These are phyloP conservation scores for Lordiphosa collinella DNA, from an alignment of 1,140 invertebrate genomes.

Conservation along the genomic window DNA sequence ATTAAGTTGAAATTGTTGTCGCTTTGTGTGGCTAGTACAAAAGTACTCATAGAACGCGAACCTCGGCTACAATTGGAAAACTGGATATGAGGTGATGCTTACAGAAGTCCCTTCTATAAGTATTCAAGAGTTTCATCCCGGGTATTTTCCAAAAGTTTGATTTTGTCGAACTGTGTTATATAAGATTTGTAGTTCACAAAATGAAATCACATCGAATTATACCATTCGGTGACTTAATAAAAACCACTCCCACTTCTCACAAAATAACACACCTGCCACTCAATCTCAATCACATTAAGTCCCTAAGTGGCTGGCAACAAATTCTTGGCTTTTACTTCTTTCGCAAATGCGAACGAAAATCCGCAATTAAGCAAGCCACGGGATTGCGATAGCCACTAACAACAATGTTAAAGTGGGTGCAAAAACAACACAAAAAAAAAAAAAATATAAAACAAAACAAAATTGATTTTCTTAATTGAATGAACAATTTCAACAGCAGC, in stretches of 20 bases:
- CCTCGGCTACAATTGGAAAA: too few relatives aligned
- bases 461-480: constrained; percentile 74
- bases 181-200: neutral
- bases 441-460: constrained; percentile 35
- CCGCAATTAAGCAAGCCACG: constrained; percentile 46
- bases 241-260: constrained; percentile 23
- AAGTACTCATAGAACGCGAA: too few relatives aligned
- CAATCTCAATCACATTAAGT: constrained; percentile 13
- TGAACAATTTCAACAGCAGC: constrained; percentile 62
- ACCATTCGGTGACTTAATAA: neutral
- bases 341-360: constrained; percentile 52
- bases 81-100: too few relatives aligned
- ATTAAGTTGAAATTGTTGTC: too few relatives aligned
- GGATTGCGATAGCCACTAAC: constrained; percentile 48
- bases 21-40: too few relatives aligned
- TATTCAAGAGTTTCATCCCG: too few relatives aligned
- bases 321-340: constrained; percentile 66
- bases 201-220: too few relatives aligned
- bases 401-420: constrained; percentile 31
- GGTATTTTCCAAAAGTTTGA: too few relatives aligned
- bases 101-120: too few relatives aligned
- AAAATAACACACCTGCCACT: constrained; percentile 12
- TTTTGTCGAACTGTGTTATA: too few relatives aligned
- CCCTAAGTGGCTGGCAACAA: constrained; percentile 5
- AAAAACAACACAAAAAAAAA: constrained; percentile 18